Evolutionary conservation across 1,140 invertebrate genomes (phyloP), one percentile per base, ranked within the genome.

Genomic region (Drosophila parvula): DNA sequence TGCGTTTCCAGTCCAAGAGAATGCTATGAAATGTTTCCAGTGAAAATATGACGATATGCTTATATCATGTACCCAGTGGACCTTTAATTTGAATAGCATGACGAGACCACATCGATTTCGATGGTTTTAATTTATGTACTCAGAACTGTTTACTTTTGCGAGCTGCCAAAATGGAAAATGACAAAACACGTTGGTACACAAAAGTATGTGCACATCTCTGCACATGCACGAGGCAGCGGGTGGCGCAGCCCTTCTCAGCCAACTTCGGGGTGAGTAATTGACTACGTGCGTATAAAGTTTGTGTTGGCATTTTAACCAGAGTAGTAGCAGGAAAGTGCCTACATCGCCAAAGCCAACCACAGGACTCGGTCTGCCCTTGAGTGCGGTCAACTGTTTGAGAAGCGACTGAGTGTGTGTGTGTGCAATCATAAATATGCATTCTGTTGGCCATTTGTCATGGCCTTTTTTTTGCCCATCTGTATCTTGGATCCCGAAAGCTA

Each of bases 211-310:
- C 44, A n/a, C 47, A 50, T 50, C 30, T 51, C 36, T 74, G 38
- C 56, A 56, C 57, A 55, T 38, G 51, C 62, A 53, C 59, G 45
- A 38, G 36, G 44, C 30, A n/a, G n/a, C 12, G 30, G 38, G 18
- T 53, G 59, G 59, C 36, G 47, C 40, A 53, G 60, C 38, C 55
- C 55, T 60, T 67, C 32, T 22, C 22, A 22, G 51, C 28, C 55
- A 59, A 53, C 41, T 50, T 77, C 18, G 79, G 83, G 82, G 68
- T 86, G 83, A 86, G 83, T 86, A 86, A 86, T 86, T 86, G 83
- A 86, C 83, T 86, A 86, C 83, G 83, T 86, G 83, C 84, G 83
- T 89, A 88, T 86, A 86, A 86, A 88, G 79, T 88, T 86, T 86
- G 71, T 83, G 67, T 47, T 86, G 83, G 84, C 79, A 86, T 86